Base-by-base conservation (phyloP, 2,113 vertebrate genomes). In the Perca fluviatilis region DNA sequence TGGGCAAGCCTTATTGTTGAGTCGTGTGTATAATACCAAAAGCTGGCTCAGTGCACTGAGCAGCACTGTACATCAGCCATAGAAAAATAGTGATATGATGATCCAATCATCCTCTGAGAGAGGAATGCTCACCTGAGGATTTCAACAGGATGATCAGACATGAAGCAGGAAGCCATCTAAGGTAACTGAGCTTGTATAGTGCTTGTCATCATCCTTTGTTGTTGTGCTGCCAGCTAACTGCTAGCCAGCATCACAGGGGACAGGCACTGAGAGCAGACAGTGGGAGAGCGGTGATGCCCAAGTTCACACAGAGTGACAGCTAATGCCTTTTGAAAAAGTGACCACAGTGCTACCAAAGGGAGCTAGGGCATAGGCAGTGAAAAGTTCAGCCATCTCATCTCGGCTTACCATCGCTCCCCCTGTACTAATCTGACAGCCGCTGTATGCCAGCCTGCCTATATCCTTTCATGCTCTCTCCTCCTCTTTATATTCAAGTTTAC, bases 401-500 rank as follows among this genome's bases (percentile, higher is more conserved):
- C 1, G 11, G 65, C 76, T 87, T 67, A 15, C 65, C 74, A 75
- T 88, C 54, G 58, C 84, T 87, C 78, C 68, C 62, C 57, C 33
- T 47, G 79, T 79, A 65, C 77, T 88, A 89, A 92, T 91, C 85
- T 86, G 89, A 91, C 92, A 91, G 77, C 83, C 72, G 71, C 83
- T 71, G 49, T 50, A 86, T 15, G 21, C 65, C 77, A 76, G 72
- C 72, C 61, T 72, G 49, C 61, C 69, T 2, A 2, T 79, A 74
- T 64, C 21, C 27, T 66, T 54, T 30, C 16, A 10, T 49, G n/a
- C 53, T 43, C 30, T 63, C n/a, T 15, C 54, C 58, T 36, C 10
- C 15, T 60, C 46, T 79, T 74, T 51, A 74, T 51, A 61, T 53
- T 82, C 49, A 73, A 80, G 71, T 77, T 15, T 14, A 56, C 21